Base-by-base conservation (phyloP, 2,888 invertebrate genomes). In the Caenorhabditis angaria region DNA sequence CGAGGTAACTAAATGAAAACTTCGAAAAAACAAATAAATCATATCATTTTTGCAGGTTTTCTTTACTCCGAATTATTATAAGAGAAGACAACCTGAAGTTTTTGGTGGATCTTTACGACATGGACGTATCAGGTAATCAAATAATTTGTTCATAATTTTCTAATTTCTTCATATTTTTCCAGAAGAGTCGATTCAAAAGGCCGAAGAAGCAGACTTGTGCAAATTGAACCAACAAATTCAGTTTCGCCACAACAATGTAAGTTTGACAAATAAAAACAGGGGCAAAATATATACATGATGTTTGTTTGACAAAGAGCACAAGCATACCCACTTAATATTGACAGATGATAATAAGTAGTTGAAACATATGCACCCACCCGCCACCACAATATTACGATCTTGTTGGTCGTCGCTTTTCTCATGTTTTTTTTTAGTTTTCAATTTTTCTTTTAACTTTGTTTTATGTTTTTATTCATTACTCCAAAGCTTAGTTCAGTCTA, bases 281-380 rank as follows among this genome's bases (percentile, higher is more conserved):
- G n/a, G n/a, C n/a, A 47, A 41, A 41, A 18, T 18, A 41, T 41
- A 41, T 61, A 51, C 61, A 62, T 58, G 63, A 55, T 64, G 69
- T 65, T 65, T 70, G 57, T 61, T 70, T 65, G 63, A 50, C n/a
- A n/a, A n/a, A 2, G 32, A 63, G n/a, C 20, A 60, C 47, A 4
- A 60, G 53, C 35, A 35, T 27, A 54, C 69, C 61, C 56, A 51
- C 58, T 64, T 64, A 53, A 51, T 51, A 65, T 65, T 70, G 35
- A 63, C 70, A 63, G 59, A 66, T 66, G 59, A 60, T 63, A 70
- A 57, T 47, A 28, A 48, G 29, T 4, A 24, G 18, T 54, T 24
- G 24, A 51, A 24, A 51, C 51, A 51, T 51, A 51, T 24, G 25
- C 25, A 51, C 25, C 25, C 18, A 24, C n/a, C n/a, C n/a, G 6